phyloP scores from a whole-genome alignment of 2,797 vertebrate species.

The Sandelia bainsii region DNA sequence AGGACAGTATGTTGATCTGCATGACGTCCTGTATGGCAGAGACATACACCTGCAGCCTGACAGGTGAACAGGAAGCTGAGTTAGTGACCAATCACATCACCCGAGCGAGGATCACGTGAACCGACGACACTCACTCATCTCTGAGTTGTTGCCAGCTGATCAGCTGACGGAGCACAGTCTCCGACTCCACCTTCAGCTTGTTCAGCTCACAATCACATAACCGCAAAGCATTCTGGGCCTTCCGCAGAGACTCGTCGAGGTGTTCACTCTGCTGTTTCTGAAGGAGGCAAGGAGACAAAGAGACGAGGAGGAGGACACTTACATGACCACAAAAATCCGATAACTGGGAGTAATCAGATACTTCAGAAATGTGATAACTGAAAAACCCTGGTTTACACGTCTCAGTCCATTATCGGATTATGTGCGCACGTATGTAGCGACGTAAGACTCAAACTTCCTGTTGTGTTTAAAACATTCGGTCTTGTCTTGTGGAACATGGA shows the following conservation, averaged over 20 bases:
- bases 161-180: conserved; percentile 23
- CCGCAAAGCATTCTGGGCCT: conserved; percentile 71
- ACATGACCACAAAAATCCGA: too few species aligned
- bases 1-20: conserved; percentile 69
- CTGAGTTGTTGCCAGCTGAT: conserved; percentile 61
- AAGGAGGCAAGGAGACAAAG: neutral
- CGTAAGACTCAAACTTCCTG: too few species aligned
- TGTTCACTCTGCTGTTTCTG: conserved; percentile 72
- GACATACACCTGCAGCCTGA: conserved; percentile 71
- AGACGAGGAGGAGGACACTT: neutral
- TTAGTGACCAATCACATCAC: neutral
- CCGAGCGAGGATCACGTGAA: neutral
- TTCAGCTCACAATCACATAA: conserved; percentile 66
- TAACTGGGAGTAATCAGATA: too few species aligned
- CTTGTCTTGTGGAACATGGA: too few species aligned
- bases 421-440: too few species aligned
- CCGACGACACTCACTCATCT: conserved; percentile 71
- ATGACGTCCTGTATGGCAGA: conserved; percentile 49
- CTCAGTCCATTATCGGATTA: too few species aligned
- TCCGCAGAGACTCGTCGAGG: conserved; percentile 63
- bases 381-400: too few species aligned
- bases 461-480: too few species aligned
- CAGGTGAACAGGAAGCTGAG: neutral
- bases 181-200: conserved; percentile 62
- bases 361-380: too few species aligned